A percentile compares a stretch with the other conserved stretches of the same genome.
Conservation (phyloP, 2,113 vertebrate genomes). For the Sterrhoptilus dennistouni region DNA sequence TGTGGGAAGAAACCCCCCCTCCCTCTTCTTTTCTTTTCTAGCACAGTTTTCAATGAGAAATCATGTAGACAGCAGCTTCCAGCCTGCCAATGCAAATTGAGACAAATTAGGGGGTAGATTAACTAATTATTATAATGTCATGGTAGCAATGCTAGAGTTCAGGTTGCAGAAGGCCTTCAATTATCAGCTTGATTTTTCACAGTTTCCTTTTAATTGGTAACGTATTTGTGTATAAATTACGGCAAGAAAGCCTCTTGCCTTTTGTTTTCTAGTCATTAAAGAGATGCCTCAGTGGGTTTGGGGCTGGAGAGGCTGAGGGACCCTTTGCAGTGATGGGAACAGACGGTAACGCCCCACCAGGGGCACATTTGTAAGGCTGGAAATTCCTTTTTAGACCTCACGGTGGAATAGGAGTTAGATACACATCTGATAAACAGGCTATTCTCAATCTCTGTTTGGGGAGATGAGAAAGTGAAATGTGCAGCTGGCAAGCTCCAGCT, state of each 20-base stretch:
- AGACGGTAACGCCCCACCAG: conserved; percentile 46
- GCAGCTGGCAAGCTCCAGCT: conserved; percentile 47
- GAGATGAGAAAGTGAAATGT: conserved; percentile 39
- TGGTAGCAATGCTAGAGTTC: neutral
- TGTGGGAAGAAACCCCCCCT: neutral
- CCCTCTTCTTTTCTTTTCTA: neutral
- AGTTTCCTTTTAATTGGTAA: conserved; percentile 51
- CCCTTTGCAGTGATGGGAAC: conserved; percentile 39
- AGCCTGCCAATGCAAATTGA: conserved; percentile 40
- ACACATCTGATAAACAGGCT: conserved; percentile 62
- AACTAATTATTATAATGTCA: conserved; percentile 46
- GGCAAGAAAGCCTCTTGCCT: neutral
- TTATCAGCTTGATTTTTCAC: conserved; percentile 19
- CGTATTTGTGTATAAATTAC: conserved; percentile 22
- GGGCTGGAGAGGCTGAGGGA: conserved; percentile 5
- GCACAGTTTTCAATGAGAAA: neutral
- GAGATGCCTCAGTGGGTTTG: conserved; percentile 39
- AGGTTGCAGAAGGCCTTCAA: conserved; percentile 25
- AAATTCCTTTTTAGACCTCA: conserved; percentile 61
- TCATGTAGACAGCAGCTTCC: neutral
- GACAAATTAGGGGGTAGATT: conserved; percentile 46
- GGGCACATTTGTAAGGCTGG: conserved; percentile 46
- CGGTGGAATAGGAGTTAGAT: conserved; percentile 48
- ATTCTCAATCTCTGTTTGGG: conserved; percentile 53
- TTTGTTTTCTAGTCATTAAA: conserved; percentile 19